Base-by-base conservation (phyloP, 2,888 invertebrate genomes). In the Acleris sparsana region DNA sequence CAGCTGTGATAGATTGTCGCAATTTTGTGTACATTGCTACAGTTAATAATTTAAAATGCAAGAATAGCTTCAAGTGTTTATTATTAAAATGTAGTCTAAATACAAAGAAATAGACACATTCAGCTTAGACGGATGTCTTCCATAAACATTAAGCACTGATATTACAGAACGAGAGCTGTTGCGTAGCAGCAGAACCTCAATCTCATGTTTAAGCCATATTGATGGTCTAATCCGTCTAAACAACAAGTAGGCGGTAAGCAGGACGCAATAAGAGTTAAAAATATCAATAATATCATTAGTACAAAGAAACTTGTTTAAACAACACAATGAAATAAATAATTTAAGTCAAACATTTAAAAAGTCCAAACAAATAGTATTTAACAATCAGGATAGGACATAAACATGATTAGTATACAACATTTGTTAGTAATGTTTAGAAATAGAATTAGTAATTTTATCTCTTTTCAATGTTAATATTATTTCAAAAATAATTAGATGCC, bases 51-150 rank as follows among this genome's bases (percentile, higher is more conserved):
- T 18, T 3, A 51, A 52, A 25, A 61, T 3, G 16, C 17, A 33
- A 25, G 11, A n/a, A 22, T 22, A 46, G n/a, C 13, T 52, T 57
- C 16, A 53, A 52, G 18, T 57, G 51, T 66, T 66, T 66, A 66
- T 66, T 66, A 17, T 1, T 52, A 63, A 70, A 68, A 65, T 68
- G 62, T 61, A 68, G 65, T 70, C 70, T 63, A 71, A 72, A 64
- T 63, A 71, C 61, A 67, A 16, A 62, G 29, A 33, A 56, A 52
- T 52, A 61, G 61, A 57, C 46, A 52, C 55, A 65, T 56, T 62
- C 49, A 52, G 52, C 61, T 62, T 62, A 61, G 66, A 66, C 52
- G 46, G 61, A 66, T 66, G 18, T 56, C 44, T 66, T 52, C 52
- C 56, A 57, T 46, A 29, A 56, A 52, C 48, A 25, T 48, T 22